Conservation (phyloP, 2,113 vertebrate species). For the Psephotus haematonotus region DNA sequence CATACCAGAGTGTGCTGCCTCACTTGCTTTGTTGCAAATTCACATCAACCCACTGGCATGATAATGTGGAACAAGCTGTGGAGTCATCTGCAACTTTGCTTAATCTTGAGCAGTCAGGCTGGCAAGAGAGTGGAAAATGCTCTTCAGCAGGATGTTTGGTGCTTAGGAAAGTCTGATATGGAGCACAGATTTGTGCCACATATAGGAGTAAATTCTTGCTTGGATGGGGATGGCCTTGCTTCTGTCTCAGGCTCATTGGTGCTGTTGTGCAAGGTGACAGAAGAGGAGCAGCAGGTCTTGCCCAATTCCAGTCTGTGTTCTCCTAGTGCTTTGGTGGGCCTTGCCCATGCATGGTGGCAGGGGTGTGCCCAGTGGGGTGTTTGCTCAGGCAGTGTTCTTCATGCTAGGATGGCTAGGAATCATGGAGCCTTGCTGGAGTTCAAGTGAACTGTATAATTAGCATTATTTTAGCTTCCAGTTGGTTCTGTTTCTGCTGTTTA, state of each 20-base stretch:
- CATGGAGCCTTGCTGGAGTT: not conserved
- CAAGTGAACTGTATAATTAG: not conserved
- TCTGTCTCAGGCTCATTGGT: accelerated
- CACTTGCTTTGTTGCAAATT: not conserved
- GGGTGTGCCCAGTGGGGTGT: accelerated
- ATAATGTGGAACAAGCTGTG: not conserved
- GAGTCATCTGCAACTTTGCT: not conserved
- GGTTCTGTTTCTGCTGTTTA: not conserved
- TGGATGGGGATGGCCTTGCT: accelerated
- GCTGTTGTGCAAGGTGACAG: not conserved
- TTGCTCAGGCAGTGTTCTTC: not conserved
- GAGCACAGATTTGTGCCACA: not conserved
- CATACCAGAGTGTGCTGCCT: accelerated
- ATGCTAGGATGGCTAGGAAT: not conserved
- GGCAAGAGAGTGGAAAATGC: not conserved
- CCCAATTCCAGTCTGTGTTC: not conserved
- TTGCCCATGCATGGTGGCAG: accelerated
- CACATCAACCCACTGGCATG: constrained; percentile 2
- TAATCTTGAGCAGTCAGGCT: constrained; percentile 11
- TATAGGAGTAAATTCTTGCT: not conserved
- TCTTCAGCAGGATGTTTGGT: not conserved
- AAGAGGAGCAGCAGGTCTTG: not conserved
- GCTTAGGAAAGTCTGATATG: not conserved
- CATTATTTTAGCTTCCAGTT: not conserved
- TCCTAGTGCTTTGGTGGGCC: not conserved